These are phyloP conservation scores for Marronus borbonicus DNA, from an alignment of 2,888 invertebrate species.

Conservation along the genomic window DNA sequence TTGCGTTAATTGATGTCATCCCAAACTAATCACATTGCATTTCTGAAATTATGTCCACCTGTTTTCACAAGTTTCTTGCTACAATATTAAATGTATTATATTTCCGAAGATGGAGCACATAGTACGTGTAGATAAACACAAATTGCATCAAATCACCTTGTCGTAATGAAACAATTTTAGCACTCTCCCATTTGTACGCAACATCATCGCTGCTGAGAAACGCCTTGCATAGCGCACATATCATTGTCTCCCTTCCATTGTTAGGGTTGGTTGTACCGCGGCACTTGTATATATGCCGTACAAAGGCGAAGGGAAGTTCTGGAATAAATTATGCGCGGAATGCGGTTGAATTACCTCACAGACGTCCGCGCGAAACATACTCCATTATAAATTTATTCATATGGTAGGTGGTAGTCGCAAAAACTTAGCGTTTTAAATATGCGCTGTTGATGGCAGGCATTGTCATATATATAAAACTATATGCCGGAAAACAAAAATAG, in stretches of 20 bases:
- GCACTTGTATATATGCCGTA: not conserved
- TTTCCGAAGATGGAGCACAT: not conserved
- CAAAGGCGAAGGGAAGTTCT: slow-evolving; percentile 25
- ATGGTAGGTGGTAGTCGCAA: slow-evolving; percentile 41
- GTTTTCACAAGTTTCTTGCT: too few species aligned
- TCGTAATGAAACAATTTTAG: not conserved
- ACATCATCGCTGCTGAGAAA: slow-evolving; percentile 7
- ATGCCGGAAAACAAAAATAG: not conserved
- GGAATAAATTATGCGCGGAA: slow-evolving; percentile 28
- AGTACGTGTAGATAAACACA: not conserved
- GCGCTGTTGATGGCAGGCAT: not conserved
- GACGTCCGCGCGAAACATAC: not conserved
- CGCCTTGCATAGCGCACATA: not conserved
- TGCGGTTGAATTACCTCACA: slow-evolving; percentile 19
- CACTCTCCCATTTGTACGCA: not conserved
- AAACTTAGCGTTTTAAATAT: slow-evolving; percentile 39
- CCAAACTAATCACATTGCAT: too few species aligned
- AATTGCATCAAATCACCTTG: not conserved
- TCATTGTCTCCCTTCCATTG: slow-evolving; percentile 25
- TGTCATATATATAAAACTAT: not conserved
- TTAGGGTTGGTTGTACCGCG: not conserved
- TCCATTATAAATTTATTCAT: slow-evolving; percentile 45
- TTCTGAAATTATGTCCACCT: too few species aligned
- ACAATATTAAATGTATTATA: too few species aligned
- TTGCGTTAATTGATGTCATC: too few species aligned